Percentiles rank a stretch among this genome's conserved stretches.
Evolutionary conservation across 2,113 vertebrate species (phyloP).

Genomic region (Poecilia latipinna): DNA sequence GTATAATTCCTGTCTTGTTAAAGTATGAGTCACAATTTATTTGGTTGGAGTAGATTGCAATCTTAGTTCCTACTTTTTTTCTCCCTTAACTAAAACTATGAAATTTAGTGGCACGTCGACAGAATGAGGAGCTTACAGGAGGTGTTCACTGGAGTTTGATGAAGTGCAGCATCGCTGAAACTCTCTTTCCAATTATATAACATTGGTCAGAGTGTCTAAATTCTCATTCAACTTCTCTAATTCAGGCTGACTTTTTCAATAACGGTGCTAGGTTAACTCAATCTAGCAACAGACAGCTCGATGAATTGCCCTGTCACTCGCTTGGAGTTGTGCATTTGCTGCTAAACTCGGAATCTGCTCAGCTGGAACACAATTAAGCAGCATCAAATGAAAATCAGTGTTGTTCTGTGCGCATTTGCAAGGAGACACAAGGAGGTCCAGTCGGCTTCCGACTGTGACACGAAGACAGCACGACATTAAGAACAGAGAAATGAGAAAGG

Average conservation of each 20-base stretch:
- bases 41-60: constrained; percentile 38
- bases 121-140: constrained; percentile 16
- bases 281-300: constrained; percentile 75
- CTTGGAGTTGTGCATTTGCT: constrained; percentile 59
- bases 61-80: not conserved
- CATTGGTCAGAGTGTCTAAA: constrained; percentile 54
- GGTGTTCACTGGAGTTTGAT: constrained; percentile 20
- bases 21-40: constrained; percentile 1
- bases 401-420: constrained; percentile 74
- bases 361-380: constrained; percentile 78
- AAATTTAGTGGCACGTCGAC: constrained; percentile 12
- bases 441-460: constrained; percentile 19
- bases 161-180: constrained; percentile 20
- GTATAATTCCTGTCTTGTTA: constrained; percentile 9
- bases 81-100: constrained; percentile 17
- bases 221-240: constrained; percentile 75
- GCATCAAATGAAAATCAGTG: constrained; percentile 77
- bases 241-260: constrained; percentile 81
- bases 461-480: constrained; percentile 41
- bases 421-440: constrained; percentile 53
- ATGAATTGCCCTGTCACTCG: constrained; percentile 83
- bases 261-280: constrained; percentile 76
- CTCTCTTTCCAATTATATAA: constrained; percentile 30
- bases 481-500: constrained; percentile 20
- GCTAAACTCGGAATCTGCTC: constrained; percentile 77